Evolutionary conservation across 92 coral and sea anemone species (phyloP), one percentile per base, ranked within the genome.

Genomic region (Phenganax marumi): DNA sequence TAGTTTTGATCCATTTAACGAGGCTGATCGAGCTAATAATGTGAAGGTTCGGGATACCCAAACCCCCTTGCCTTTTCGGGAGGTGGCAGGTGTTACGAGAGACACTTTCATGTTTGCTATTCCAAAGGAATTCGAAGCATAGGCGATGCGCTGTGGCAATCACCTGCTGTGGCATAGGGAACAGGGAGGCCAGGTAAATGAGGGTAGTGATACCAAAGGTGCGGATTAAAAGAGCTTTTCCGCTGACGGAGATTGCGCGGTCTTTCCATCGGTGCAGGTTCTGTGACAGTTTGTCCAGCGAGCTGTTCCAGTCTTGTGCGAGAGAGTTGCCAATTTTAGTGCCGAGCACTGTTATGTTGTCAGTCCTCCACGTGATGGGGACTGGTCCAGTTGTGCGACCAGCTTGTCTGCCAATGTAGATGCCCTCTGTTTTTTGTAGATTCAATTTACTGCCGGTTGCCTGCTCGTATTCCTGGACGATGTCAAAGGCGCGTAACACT

Each of bases 141-240:
- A 23, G 46, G 25, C 26, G 54, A 6, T 68, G 19, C 8, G 81
- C 65, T 68, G 57, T 51, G 2, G 56, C 65, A 48, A 21, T 19
- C 0, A 85, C 80, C 50, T 71, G 43, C 8, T 52, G 51, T 2
- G 89, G 89, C 84, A 89, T 81, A 0, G 83, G 77, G 17, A 81
- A 63, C 3, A 89, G 87, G 1, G 91, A 75, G 1, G 87, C 87
- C 7, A 83, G 77, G 63, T 88, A 85, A 78, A 82, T 68, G 11
- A 88, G 77, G 0, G 84, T 77, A 3, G 87, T 73, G 23, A 86
- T 43, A 12, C 70, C 87, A 14, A 53, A 81, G 16, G 86, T 64
- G 49, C 63, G 55, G 24, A 81, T 75, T 2, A 86, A 76, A 8
- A 86, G 54, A 7, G 86, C 75, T 58, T 81, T 81, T 3, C 91